Evolutionary conservation across 2,797 vertebrate species (phyloP).

Genomic region (Muraenolepis orangiensis): DNA sequence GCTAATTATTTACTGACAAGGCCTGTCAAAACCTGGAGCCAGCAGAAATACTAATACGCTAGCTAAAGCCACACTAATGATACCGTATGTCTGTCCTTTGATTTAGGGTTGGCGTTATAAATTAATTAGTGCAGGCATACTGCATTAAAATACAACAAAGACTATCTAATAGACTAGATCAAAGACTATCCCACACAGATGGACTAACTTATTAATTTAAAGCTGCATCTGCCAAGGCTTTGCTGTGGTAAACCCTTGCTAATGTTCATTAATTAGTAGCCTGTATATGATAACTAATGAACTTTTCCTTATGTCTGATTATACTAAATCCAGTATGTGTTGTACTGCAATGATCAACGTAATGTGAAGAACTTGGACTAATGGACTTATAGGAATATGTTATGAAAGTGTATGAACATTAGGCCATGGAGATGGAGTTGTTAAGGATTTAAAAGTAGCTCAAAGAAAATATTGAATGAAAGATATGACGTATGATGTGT

Average conservation of each 20-base stretch:
- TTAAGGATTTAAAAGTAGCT: not conserved
- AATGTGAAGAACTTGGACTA: not conserved
- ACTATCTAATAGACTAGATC: not conserved
- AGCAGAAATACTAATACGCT: too few relatives aligned
- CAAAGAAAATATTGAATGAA: not conserved
- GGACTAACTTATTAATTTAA: not conserved
- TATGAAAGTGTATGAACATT: too few relatives aligned
- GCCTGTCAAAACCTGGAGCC: too few relatives aligned
- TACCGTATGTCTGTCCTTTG: too few relatives aligned
- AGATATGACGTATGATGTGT: not conserved
- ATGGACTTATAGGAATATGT: not conserved
- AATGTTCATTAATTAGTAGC: not conserved
- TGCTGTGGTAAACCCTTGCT: not conserved
- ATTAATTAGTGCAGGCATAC: too few relatives aligned
- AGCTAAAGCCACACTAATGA: too few relatives aligned
- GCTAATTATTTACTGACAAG: too few relatives aligned
- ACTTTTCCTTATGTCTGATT: not conserved
- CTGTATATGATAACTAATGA: not conserved
- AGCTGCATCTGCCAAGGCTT: not conserved
- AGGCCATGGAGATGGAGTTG: not conserved
- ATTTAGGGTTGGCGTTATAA: too few relatives aligned
- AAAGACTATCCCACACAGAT: not conserved
- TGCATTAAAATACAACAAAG: too few relatives aligned
- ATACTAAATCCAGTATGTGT: not conserved
- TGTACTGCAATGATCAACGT: not conserved